Evolutionary conservation across 1,140 invertebrate species (phyloP), one percentile per base, ranked within the genome.

Genomic region (Rhyzopertha dominica): DNA sequence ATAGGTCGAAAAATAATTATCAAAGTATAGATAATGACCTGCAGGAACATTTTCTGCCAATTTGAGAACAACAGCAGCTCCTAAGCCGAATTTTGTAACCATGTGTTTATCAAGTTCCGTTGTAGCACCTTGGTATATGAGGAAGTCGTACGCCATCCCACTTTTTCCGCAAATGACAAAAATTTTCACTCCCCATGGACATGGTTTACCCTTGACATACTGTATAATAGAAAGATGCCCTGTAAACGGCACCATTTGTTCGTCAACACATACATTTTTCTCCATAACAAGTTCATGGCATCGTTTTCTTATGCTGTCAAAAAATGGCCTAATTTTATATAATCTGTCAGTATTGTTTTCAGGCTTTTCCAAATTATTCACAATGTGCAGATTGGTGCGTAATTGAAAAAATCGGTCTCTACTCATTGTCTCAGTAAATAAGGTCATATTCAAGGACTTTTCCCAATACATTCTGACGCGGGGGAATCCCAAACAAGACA

Each of bases 1-100:
- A 46, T 63, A 66, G 5, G 59, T 62, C 14, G 60, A 58, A 52
- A 70, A 68, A 51, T 59, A 62, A 43, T 63, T 63, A 43, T 63
- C 56, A 43, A 40, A 53, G 37, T 40, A 49, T 7, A 49, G 19
- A 16, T 44, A 22, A 12, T 37, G 17, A 12, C 4, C 9, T 13
- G 56, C 49, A 47, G 47, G 35, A 44, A 62, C 58, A 55, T 58
- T 56, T 43, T 63, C 53, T 25, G 46, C 38, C 28, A 65, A 53
- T 51, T 58, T 47, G 2, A 43, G 10, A 18, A 51, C 41, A 17
- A 45, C 35, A 30, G 51, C 28, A 39, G 40, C 48, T 20, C 31
- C 25, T 23, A 34, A 20, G 17, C 41, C 46, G 39, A 31, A 49
- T 12, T 28, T 26, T 23, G 18, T 35, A 5, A 25, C 28, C 12